A percentile compares a stretch with the other conserved stretches of the same genome.
phyloP scores from a whole-genome alignment of 2,113 vertebrate genomes.

The Climacteris rufus region DNA sequence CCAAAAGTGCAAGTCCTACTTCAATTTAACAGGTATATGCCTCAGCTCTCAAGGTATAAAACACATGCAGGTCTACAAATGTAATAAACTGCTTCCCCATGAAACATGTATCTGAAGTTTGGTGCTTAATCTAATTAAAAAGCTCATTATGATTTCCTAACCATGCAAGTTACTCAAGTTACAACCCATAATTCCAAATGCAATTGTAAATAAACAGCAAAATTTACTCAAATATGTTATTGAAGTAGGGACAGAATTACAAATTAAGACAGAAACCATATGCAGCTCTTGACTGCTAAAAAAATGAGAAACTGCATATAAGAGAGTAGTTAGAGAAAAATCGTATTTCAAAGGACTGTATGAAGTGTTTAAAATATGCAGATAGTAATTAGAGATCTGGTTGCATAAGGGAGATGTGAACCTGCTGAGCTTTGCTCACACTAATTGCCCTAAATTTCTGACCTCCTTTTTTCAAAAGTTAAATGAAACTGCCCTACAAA shows the following conservation, averaged over 20 bases:
- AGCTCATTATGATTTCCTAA: background rate
- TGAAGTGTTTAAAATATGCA: constrained; percentile 22
- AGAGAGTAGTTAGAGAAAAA: background rate
- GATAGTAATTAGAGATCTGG: constrained; percentile 38
- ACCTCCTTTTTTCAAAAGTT: constrained; percentile 26
- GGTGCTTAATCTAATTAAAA: background rate
- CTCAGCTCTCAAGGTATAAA: background rate
- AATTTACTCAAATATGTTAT: background rate
- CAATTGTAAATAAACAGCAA: background rate
- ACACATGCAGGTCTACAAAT: background rate
- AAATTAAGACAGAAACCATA: background rate
- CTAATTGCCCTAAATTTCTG: constrained; percentile 50
- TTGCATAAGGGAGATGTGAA: constrained; percentile 22
- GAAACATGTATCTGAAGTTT: background rate
- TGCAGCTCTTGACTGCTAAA: background rate
- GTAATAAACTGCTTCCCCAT: background rate
- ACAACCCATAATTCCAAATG: background rate
- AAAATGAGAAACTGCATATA: background rate
- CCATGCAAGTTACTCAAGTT: background rate
- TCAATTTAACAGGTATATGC: background rate
- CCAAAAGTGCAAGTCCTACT: background rate
- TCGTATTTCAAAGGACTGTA: background rate
- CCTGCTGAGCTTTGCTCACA: constrained; percentile 14
- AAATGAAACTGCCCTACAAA: constrained; percentile 36
- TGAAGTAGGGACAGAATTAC: background rate